These are phyloP conservation scores for Apantesis nais DNA, from an alignment of 2,888 invertebrate genomes.

Conservation along the genomic window DNA sequence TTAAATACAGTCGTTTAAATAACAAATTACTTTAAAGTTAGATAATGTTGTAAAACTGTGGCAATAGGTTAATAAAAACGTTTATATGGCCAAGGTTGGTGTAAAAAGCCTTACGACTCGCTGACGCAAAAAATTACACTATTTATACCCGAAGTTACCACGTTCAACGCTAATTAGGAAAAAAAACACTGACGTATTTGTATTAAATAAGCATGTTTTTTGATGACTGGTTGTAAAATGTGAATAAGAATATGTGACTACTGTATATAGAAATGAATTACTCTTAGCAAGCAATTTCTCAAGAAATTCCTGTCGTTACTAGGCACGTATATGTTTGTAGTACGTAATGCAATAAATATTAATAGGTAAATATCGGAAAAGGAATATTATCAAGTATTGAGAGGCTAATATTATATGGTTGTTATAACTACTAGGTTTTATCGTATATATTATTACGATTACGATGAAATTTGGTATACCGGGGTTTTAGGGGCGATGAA, in stretches of 20 bases:
- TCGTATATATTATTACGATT: too few relatives aligned
- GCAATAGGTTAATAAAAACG: slow-evolving; percentile 26
- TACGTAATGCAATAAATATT: background rate
- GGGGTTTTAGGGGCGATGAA: too few relatives aligned
- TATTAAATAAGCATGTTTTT: slow-evolving; percentile 10
- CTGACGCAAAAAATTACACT: slow-evolving; percentile 29
- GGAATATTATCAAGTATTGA: background rate
- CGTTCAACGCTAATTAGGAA: slow-evolving; percentile 25
- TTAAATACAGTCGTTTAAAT: slow-evolving; percentile 49
- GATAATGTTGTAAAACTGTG: slow-evolving; percentile 30
- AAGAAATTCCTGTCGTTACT: background rate
- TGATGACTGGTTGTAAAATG: background rate
- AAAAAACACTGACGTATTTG: slow-evolving; percentile 28
- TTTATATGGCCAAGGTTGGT: slow-evolving; percentile 3
- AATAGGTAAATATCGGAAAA: background rate
- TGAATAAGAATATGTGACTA: background rate
- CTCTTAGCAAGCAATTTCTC: background rate
- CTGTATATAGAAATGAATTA: background rate
- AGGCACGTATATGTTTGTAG: too few relatives aligned
- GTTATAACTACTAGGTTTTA: background rate
- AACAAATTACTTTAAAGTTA: slow-evolving; percentile 29
- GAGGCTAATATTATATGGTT: background rate
- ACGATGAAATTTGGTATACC: too few relatives aligned
- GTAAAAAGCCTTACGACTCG: slow-evolving; percentile 20
- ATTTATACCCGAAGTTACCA: slow-evolving; percentile 17